A percentile compares a stretch with the other conserved stretches of the same genome.
phyloP scores from a whole-genome alignment of 2,113 vertebrate species.

The Gavialis gangeticus region DNA sequence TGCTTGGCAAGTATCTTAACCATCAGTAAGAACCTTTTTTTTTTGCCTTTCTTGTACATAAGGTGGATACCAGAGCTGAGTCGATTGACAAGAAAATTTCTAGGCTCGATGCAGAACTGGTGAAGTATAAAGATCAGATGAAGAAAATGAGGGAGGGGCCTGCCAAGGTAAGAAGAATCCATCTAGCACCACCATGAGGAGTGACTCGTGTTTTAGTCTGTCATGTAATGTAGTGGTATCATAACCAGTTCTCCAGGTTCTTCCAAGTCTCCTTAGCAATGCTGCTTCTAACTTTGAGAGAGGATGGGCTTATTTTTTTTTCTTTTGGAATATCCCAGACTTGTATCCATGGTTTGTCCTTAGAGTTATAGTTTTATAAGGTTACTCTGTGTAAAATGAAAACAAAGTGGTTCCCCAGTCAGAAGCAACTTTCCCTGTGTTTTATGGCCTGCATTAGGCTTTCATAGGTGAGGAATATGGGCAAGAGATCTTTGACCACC shows the following conservation, averaged over 20 bases:
- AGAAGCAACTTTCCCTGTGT: not conserved
- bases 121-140: slow-evolving; percentile 99
- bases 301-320: not conserved
- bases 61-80: slow-evolving; percentile 95
- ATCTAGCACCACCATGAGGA: not conserved
- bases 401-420: not conserved
- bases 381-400: not conserved
- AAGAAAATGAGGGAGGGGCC: slow-evolving; percentile 99
- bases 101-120: slow-evolving; percentile 92
- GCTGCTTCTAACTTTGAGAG: not conserved
- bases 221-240: not conserved
- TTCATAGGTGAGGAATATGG: not conserved
- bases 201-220: not conserved
- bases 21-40: not conserved
- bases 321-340: not conserved
- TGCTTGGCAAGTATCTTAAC: not conserved
- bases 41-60: not conserved
- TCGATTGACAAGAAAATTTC: slow-evolving; percentile 97
- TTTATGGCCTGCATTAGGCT: not conserved
- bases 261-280: not conserved
- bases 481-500: not conserved
- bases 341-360: not conserved
- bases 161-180: slow-evolving; percentile 87
- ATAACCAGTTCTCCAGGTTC: slow-evolving; percentile 17
- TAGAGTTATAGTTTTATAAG: not conserved